phyloP scores from a whole-genome alignment of 2,797 vertebrate genomes.

The Poecilia velifera region DNA sequence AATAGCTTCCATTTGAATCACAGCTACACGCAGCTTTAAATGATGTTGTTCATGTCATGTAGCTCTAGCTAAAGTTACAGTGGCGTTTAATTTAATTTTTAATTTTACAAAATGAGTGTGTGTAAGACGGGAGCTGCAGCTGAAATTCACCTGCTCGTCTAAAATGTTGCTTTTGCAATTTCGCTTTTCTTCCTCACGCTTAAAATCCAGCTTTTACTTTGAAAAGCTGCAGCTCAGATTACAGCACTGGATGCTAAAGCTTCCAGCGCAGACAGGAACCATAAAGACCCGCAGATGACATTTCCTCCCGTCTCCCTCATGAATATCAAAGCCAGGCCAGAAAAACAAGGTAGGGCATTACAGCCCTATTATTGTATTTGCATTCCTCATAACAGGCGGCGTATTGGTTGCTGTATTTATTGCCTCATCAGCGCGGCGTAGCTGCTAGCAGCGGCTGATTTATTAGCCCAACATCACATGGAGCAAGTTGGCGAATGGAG shows the following conservation, averaged over 20 bases:
- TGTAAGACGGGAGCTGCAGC: no score
- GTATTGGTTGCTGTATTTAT: slow-evolving; percentile 74
- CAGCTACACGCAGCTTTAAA: no score
- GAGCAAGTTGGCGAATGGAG: slow-evolving; percentile 66
- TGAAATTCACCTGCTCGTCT: not conserved
- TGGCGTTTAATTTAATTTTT: no score
- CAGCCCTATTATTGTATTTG: slow-evolving; percentile 82
- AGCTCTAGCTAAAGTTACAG: no score
- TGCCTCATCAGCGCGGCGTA: slow-evolving; percentile 55
- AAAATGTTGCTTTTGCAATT: not conserved
- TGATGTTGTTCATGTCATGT: no score
- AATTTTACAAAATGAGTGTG: no score
- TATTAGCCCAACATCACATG: slow-evolving; percentile 67
- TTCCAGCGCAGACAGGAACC: slow-evolving; percentile 9
- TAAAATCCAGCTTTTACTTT: not conserved
- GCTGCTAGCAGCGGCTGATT: slow-evolving; percentile 71
- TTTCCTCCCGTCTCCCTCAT: slow-evolving; percentile 73
- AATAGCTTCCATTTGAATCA: no score
- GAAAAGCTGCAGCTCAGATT: not conserved
- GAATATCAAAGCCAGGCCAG: slow-evolving; percentile 70
- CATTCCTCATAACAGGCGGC: slow-evolving; percentile 81
- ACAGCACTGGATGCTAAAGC: not conserved
- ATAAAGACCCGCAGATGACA: slow-evolving; percentile 66
- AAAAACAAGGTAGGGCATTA: slow-evolving; percentile 67
- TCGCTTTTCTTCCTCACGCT: not conserved